Conservation (phyloP, 2,888 invertebrate species). For the Pyrgus malvae region DNA sequence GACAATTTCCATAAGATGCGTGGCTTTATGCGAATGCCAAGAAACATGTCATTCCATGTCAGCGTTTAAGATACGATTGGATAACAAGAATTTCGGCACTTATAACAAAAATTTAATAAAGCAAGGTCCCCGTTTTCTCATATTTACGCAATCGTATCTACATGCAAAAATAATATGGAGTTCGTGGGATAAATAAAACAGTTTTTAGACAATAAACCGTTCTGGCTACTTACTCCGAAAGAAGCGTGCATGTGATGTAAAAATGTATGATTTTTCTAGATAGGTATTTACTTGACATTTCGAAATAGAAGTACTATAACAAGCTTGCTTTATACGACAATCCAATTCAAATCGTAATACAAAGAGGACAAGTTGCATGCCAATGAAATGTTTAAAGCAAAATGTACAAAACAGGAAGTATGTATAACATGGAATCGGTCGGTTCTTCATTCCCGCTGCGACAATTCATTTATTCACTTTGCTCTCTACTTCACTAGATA, state of each 20-base stretch:
- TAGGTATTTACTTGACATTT: too few species aligned
- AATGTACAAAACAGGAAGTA: conserved; percentile 39
- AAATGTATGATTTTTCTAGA: too few species aligned
- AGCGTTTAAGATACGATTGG: not conserved
- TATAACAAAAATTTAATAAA: too few species aligned
- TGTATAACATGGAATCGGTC: conserved; percentile 44
- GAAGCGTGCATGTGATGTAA: too few species aligned
- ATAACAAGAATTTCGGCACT: not conserved
- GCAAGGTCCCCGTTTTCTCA: too few species aligned
- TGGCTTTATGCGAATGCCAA: conserved; percentile 61
- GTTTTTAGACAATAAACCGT: too few species aligned
- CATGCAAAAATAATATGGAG: too few species aligned
- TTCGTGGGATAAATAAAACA: too few species aligned
- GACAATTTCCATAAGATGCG: conserved; percentile 63
- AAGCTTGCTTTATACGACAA: too few species aligned
- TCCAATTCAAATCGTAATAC: conserved; percentile 1
- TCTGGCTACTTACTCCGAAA: too few species aligned
- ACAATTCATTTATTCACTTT: conserved; percentile 62
- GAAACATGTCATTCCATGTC: conserved; percentile 35
- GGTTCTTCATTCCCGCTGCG: conserved; percentile 50
- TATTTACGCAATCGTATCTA: too few species aligned
- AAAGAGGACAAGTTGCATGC: conserved; percentile 30
- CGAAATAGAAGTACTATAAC: too few species aligned
- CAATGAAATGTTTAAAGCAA: conserved; percentile 33
- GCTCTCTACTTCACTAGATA: conserved; percentile 45